A percentile compares a stretch with the other conserved stretches of the same genome.
Conservation (phyloP, 2,797 vertebrate genomes). For the Miichthys miiuy region DNA sequence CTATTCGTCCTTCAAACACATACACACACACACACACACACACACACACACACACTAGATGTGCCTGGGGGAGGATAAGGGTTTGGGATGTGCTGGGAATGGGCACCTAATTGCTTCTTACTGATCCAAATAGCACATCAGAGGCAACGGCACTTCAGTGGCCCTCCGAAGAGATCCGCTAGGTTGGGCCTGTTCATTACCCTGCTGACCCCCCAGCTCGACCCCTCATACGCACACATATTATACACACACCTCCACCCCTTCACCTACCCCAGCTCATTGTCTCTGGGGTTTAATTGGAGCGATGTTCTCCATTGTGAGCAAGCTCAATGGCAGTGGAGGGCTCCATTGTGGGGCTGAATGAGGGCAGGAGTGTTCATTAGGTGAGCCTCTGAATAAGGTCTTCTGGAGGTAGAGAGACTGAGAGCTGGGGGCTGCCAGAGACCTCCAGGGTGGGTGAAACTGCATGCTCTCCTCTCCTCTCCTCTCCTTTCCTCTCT, state of each 20-base stretch:
- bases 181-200: constrained; percentile 84
- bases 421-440: constrained; percentile 69
- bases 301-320: constrained; percentile 88
- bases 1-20: constrained; percentile 49
- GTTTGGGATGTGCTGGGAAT: constrained; percentile 78
- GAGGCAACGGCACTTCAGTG: constrained; percentile 83
- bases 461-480: constrained; percentile 73
- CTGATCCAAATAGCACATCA: constrained; percentile 89
- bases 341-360: constrained; percentile 87
- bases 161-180: constrained; percentile 82
- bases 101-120: constrained; percentile 87
- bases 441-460: constrained; percentile 83
- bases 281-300: constrained; percentile 90
- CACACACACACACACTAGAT: constrained; percentile 42
- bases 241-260: constrained; percentile 80
- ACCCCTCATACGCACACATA: constrained; percentile 79
- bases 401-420: constrained; percentile 80
- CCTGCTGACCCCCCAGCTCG: constrained; percentile 82
- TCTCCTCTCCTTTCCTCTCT: constrained; percentile 59
- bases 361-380: constrained; percentile 91
- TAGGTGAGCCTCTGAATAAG: constrained; percentile 88
- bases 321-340: constrained; percentile 85
- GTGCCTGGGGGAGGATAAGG: constrained; percentile 64
- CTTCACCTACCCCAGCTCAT: constrained; percentile 81
- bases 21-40: constrained; percentile 23